Conservation (phyloP, 2,113 vertebrate genomes). For the Tachysurus vachellii region DNA sequence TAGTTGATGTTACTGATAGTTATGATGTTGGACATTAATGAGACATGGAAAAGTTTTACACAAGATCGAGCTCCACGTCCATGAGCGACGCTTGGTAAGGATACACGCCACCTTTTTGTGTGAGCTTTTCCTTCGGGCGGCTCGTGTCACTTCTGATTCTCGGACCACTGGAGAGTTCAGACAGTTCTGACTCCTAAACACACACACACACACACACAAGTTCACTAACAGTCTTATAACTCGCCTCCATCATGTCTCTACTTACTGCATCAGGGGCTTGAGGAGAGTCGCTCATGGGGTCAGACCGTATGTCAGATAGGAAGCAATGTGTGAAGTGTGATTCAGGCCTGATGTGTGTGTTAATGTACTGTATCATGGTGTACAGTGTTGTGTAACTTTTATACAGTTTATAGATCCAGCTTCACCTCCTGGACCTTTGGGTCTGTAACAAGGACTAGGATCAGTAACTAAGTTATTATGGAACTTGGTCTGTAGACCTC, state of each 20-base stretch:
- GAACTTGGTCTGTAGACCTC: not conserved
- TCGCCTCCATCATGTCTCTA: not conserved
- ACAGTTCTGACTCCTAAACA: conserved; percentile 42
- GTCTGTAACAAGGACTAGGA: not conserved
- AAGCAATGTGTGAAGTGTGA: not conserved
- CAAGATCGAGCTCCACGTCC: not conserved
- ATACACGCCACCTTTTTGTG: conserved; percentile 79
- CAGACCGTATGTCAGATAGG: not conserved
- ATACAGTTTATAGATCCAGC: not conserved
- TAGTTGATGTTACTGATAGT: not conserved
- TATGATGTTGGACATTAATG: not conserved
- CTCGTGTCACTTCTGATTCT: conserved; percentile 67
- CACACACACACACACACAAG: not conserved
- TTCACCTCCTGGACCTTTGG: not conserved
- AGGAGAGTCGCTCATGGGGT: not conserved
- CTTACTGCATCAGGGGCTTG: not conserved
- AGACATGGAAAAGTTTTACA: not conserved
- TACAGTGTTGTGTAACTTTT: not conserved
- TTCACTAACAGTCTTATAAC: not conserved
- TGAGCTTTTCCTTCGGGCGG: conserved; percentile 74
- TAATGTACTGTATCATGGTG: not conserved
- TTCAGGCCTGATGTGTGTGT: not conserved
- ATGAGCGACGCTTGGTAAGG: conserved; percentile 60
- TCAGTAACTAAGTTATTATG: not conserved
- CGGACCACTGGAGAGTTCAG: conserved; percentile 64